Conservation (phyloP, 2,888 invertebrate species). For the Melanophora roralis region DNA sequence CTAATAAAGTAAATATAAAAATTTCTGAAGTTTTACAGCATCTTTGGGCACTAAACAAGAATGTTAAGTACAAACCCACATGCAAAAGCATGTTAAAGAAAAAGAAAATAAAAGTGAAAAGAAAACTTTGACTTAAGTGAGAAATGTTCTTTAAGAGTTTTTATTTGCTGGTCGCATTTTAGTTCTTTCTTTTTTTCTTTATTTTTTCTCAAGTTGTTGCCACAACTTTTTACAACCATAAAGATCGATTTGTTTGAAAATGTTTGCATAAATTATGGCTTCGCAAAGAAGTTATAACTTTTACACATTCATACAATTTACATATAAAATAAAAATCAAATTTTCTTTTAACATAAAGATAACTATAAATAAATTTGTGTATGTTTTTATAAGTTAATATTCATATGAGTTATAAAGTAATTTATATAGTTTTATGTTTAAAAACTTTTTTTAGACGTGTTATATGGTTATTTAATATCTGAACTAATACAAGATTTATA, state of each 20-base stretch:
- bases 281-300: constrained; percentile 5
- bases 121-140: constrained; percentile 32
- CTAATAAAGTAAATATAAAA: constrained; percentile 60
- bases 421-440: neutral
- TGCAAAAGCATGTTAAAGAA: constrained; percentile 10
- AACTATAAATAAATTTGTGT: neutral
- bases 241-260: constrained; percentile 56
- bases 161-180: constrained; percentile 30
- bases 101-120: neutral
- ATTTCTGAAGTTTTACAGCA: constrained; percentile 37
- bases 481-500: too few relatives aligned
- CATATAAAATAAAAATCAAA: neutral
- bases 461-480: too few relatives aligned
- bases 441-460: too few relatives aligned
- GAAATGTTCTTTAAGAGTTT: constrained; percentile 40
- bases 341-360: neutral
- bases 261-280: constrained; percentile 52
- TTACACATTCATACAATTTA: neutral
- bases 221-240: constrained; percentile 50
- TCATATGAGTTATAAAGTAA: neutral
- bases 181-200: constrained; percentile 11
- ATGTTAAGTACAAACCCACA: constrained; percentile 6
- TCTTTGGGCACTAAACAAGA: constrained; percentile 6
- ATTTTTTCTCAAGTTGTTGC: constrained; percentile 22
- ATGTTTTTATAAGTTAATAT: neutral